phyloP scores from a whole-genome alignment of 2,797 vertebrate genomes.

The Chiloscyllium punctatum region DNA sequence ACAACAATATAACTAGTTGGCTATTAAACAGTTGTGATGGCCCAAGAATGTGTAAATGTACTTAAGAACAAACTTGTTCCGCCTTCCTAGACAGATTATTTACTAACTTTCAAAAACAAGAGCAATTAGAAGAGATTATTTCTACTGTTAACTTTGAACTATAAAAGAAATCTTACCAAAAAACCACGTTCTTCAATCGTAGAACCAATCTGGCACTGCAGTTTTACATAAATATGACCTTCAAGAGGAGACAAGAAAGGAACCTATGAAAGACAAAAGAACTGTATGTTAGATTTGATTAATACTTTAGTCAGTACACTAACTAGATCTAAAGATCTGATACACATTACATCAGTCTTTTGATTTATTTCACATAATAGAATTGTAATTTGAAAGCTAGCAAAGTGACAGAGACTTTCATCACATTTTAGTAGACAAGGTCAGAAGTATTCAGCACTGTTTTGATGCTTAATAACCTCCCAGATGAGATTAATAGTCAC shows the following conservation, averaged over 20 bases:
- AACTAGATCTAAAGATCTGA: too few species aligned
- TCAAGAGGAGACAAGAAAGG: conserved; percentile 87
- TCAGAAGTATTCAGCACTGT: not conserved
- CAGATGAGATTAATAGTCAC: not conserved
- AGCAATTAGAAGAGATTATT: not conserved
- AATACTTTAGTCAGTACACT: not conserved
- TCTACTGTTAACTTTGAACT: not conserved
- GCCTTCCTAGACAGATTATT: not conserved
- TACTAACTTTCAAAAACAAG: not conserved
- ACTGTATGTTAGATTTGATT: not conserved
- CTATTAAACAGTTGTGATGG: not conserved
- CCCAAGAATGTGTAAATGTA: not conserved
- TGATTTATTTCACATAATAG: not conserved
- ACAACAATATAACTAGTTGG: not conserved
- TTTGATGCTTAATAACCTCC: not conserved
- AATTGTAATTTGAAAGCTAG: not conserved
- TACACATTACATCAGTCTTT: not conserved
- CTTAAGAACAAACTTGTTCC: not conserved
- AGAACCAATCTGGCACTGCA: conserved; percentile 86
- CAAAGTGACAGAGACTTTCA: not conserved
- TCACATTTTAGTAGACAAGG: too few species aligned
- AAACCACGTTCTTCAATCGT: conserved; percentile 81
- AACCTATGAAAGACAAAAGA: conserved; percentile 61
- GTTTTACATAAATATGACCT: conserved; percentile 81
- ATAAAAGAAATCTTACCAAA: conserved; percentile 65